phyloP scores from a whole-genome alignment of 2,888 invertebrate genomes.

The Slavum lentiscoides region DNA sequence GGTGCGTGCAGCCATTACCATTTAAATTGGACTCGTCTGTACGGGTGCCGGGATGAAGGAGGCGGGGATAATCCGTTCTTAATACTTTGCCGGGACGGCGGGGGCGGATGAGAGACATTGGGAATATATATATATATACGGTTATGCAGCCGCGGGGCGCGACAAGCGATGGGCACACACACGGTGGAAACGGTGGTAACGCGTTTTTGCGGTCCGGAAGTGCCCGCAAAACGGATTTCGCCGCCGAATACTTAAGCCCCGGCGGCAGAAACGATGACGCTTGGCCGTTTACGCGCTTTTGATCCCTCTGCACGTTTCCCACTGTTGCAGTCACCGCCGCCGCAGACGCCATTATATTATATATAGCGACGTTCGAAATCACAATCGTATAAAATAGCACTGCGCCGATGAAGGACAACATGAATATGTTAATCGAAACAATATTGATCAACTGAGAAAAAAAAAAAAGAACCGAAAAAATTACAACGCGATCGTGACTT shows the following conservation, averaged over 20 bases:
- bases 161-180: not conserved
- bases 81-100: not conserved
- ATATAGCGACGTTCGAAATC: too few relatives aligned
- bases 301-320: too few relatives aligned
- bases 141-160: not conserved
- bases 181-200: not conserved
- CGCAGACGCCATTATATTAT: too few relatives aligned
- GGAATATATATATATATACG: not conserved
- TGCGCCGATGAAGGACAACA: too few relatives aligned
- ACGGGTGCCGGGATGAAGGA: not conserved
- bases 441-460: too few relatives aligned
- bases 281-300: not conserved
- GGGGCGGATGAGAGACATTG: not conserved
- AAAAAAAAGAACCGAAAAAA: too few relatives aligned
- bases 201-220: constrained; percentile 30
- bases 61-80: constrained; percentile 35
- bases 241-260: constrained; percentile 16
- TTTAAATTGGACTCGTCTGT: constrained; percentile 37
- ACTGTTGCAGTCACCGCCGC: too few relatives aligned
- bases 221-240: constrained; percentile 34
- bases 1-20: constrained; percentile 17
- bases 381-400: too few relatives aligned
- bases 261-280: not conserved
- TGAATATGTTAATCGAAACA: too few relatives aligned
- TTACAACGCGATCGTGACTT: too few relatives aligned